Conservation (phyloP, 2,797 vertebrate genomes). For the Poecile montanus region DNA sequence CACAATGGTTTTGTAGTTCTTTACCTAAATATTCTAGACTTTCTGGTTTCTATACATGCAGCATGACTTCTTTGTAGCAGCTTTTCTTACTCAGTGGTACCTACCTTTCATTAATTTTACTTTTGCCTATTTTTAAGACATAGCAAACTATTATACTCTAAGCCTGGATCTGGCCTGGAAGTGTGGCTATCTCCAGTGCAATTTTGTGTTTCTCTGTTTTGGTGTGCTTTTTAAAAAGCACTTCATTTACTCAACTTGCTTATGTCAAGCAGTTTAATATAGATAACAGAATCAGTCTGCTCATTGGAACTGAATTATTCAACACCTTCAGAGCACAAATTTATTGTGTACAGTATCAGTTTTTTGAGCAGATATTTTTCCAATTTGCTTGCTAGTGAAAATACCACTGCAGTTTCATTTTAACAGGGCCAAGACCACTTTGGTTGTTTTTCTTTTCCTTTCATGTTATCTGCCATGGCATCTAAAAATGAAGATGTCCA, state of each 20-base stretch:
- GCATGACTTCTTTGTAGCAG: neutral
- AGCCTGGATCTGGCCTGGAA: neutral
- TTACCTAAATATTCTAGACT: neutral
- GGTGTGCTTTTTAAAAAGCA: neutral
- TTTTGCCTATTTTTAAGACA: neutral
- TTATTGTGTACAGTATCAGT: neutral
- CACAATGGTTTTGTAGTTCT: neutral
- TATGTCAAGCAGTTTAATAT: neutral
- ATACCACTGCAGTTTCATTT: neutral
- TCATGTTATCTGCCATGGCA: neutral
- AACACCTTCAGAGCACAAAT: neutral
- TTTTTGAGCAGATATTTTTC: neutral
- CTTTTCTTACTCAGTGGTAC: neutral
- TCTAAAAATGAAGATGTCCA: neutral
- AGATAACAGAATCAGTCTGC: neutral
- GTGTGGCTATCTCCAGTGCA: neutral
- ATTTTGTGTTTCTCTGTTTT: neutral
- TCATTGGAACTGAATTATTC: neutral
- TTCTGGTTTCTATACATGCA: neutral
- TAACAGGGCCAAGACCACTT: neutral
- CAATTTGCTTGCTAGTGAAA: neutral
- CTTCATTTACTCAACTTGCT: neutral
- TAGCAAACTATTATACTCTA: neutral
- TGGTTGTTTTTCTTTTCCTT: accelerated
- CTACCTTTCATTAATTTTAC: neutral